phyloP scores from a whole-genome alignment of 1,140 invertebrate genomes.

The Drosophila nannoptera region DNA sequence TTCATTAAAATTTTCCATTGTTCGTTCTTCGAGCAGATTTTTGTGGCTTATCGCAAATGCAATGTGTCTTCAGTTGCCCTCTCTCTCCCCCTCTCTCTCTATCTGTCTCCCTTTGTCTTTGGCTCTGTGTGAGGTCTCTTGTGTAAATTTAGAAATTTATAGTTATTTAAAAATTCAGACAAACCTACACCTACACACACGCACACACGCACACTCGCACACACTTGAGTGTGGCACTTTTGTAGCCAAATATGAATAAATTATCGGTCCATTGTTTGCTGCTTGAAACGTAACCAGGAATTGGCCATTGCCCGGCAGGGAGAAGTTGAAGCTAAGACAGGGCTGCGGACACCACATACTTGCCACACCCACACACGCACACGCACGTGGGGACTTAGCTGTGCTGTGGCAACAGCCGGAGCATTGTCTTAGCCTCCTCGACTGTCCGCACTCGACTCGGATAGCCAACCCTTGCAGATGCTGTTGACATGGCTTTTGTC shows the following conservation, averaged over 20 bases:
- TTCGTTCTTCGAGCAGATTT: constrained; percentile 60
- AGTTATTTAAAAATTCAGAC: constrained; percentile 76
- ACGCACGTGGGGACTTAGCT: constrained; percentile 1
- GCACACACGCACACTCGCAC: constrained; percentile 11
- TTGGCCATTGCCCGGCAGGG: constrained; percentile 47
- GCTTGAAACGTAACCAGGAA: constrained; percentile 68
- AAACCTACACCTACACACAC: constrained; percentile 15
- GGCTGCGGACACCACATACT: constrained; percentile 32
- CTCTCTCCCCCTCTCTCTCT: no score
- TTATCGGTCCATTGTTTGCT: constrained; percentile 71
- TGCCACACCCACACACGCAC: constrained; percentile 19
- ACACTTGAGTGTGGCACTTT: constrained; percentile 44
- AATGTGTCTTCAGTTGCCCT: constrained; percentile 63
- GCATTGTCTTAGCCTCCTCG: constrained; percentile 65
- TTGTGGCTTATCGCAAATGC: constrained; percentile 71
- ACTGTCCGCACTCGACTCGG: constrained; percentile 11
- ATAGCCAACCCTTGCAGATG: constrained; percentile 60
- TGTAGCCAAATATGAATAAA: constrained; percentile 72
- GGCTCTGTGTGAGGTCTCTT: constrained; percentile 51
- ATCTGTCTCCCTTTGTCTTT: background rate
- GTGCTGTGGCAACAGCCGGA: constrained; percentile 6
- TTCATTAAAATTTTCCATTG: constrained; percentile 74
- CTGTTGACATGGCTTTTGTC: constrained; percentile 76
- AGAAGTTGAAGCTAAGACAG: constrained; percentile 55
- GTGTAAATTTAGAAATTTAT: constrained; percentile 77